phyloP scores from a whole-genome alignment of 2,888 invertebrate species.

The Acronicta psi region DNA sequence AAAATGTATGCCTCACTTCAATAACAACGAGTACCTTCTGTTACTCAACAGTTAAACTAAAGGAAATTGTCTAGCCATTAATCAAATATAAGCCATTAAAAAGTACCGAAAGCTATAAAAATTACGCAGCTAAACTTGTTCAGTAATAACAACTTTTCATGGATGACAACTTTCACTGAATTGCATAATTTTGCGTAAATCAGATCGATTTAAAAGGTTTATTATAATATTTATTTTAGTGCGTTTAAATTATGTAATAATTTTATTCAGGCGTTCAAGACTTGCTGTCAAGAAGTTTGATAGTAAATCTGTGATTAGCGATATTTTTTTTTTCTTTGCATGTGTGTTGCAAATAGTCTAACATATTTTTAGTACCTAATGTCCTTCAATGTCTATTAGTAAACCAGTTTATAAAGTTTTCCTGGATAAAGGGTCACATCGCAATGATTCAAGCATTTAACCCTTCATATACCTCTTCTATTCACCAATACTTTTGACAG shows the following conservation, averaged over 20 bases:
- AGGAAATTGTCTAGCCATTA: constrained; percentile 64
- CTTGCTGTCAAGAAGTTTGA: too few species aligned
- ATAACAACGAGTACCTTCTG: constrained; percentile 37
- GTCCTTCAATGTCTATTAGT: too few species aligned
- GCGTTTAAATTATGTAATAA: constrained; percentile 8
- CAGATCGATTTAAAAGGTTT: constrained; percentile 19
- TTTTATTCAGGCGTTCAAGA: background rate
- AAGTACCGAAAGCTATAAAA: constrained; percentile 63
- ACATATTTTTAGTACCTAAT: too few species aligned
- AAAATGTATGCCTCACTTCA: constrained; percentile 42
- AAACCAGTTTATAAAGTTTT: too few species aligned
- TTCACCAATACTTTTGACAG: constrained; percentile 7
- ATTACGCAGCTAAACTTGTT: constrained; percentile 60
- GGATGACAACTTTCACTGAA: constrained; percentile 73
- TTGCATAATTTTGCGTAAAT: constrained; percentile 59
- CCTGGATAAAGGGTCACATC: background rate
- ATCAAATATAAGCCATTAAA: constrained; percentile 65
- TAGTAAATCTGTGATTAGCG: too few species aligned
- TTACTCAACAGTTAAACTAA: constrained; percentile 52
- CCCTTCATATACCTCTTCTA: background rate
- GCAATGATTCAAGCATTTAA: background rate
- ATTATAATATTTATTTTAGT: constrained; percentile 8
- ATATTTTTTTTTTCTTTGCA: too few species aligned
- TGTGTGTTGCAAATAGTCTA: too few species aligned
- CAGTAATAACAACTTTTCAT: constrained; percentile 58